Evolutionary conservation across 2,888 invertebrate genomes (phyloP).

Genomic region (Drosophila anceps): DNA sequence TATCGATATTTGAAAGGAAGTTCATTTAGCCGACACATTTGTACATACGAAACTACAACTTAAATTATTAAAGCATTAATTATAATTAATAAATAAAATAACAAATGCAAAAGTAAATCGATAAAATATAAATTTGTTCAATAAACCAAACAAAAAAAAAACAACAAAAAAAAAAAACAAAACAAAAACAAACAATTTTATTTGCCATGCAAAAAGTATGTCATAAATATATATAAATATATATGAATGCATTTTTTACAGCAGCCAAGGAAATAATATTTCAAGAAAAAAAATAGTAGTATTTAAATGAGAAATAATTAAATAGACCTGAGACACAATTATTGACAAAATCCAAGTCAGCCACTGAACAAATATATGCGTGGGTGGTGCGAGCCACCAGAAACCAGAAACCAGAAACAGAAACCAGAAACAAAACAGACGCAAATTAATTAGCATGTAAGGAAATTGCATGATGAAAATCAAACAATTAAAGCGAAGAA

Average conservation of each 20-base stretch:
- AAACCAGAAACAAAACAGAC: slow-evolving; percentile 10
- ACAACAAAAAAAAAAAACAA: slow-evolving; percentile 21
- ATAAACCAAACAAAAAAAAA: slow-evolving; percentile 35
- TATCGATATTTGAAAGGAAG: slow-evolving; percentile 2
- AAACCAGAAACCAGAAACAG: not conserved
- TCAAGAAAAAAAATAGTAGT: slow-evolving; percentile 13
- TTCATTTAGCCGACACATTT: slow-evolving; percentile 42
- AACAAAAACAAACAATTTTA: slow-evolving; percentile 46
- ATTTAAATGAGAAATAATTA: slow-evolving; percentile 3
- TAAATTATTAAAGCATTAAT: slow-evolving; percentile 57
- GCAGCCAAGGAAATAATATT: slow-evolving; percentile 18
- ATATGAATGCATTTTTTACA: slow-evolving; percentile 31
- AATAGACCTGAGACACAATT: slow-evolving; percentile 21
- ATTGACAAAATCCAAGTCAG: slow-evolving; percentile 51
- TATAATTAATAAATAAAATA: slow-evolving; percentile 40
- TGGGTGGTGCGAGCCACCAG: not conserved
- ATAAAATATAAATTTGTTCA: slow-evolving; percentile 56
- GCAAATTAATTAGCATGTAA: slow-evolving; percentile 76
- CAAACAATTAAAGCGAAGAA: slow-evolving; percentile 53
- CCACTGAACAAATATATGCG: slow-evolving; percentile 21
- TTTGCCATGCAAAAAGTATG: slow-evolving; percentile 40
- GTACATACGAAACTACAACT: slow-evolving; percentile 56
- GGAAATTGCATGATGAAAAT: slow-evolving; percentile 74
- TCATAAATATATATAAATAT: slow-evolving; percentile 2
- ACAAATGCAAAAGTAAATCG: slow-evolving; percentile 37